These are phyloP conservation scores for Spodoptera exigua DNA, from an alignment of 2,888 invertebrate genomes.

Conservation along the genomic window DNA sequence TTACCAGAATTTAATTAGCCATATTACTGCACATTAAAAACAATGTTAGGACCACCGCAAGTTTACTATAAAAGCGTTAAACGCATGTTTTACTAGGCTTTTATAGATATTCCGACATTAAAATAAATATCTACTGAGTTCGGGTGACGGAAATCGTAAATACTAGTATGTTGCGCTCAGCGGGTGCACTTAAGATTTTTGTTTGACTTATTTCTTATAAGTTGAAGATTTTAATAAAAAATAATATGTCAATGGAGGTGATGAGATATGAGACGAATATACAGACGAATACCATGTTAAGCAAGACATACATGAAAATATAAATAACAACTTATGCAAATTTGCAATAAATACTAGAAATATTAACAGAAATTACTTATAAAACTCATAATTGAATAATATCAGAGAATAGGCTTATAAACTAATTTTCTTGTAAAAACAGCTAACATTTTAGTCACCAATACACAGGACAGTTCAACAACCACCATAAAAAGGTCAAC, in stretches of 20 bases:
- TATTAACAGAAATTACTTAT: neutral
- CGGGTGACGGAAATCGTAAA: conserved; percentile 63
- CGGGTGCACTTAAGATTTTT: conserved; percentile 11
- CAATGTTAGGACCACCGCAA: conserved; percentile 86
- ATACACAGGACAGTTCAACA: conserved; percentile 43
- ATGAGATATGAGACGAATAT: neutral
- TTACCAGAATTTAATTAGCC: conserved; percentile 82
- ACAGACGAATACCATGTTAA: too few relatives aligned
- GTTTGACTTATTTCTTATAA: neutral
- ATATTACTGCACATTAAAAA: conserved; percentile 86
- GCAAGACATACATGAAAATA: too few relatives aligned
- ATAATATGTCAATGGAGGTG: neutral
- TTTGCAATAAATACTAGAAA: too few relatives aligned
- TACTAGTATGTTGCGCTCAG: conserved; percentile 37
- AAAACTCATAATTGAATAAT: neutral
- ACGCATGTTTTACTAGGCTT: conserved; percentile 74
- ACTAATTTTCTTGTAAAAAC: conserved; percentile 26
- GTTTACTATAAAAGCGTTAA: conserved; percentile 78
- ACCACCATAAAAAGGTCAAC: conserved; percentile 54
- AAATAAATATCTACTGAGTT: conserved; percentile 56
- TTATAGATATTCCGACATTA: conserved; percentile 72
- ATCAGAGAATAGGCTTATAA: conserved; percentile 5
- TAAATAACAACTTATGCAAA: too few relatives aligned
- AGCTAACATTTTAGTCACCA: conserved; percentile 37
- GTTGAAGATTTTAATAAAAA: neutral